Evolutionary conservation across 1,140 invertebrate species (phyloP).

Genomic region (Tribolium madens): DNA sequence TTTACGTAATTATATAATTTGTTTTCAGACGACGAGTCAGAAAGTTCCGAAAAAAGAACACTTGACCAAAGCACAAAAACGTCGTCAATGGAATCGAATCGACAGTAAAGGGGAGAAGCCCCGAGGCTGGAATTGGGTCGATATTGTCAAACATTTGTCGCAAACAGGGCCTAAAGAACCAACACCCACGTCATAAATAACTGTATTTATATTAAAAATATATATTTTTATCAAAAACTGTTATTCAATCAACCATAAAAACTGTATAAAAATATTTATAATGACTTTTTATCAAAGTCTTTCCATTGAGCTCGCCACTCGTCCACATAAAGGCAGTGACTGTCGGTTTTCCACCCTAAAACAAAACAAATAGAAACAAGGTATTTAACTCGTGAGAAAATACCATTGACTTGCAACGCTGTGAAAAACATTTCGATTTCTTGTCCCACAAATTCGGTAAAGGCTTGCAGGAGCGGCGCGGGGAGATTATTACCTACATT

Average conservation of each 20-base stretch:
- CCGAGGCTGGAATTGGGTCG: constrained; percentile 94
- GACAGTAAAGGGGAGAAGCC: constrained; percentile 87
- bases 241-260: constrained; percentile 24
- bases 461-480: constrained; percentile 63
- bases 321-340: constrained; percentile 68
- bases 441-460: constrained; percentile 64
- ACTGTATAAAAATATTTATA: constrained; percentile 25
- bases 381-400: no score
- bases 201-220: constrained; percentile 41
- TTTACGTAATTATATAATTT: not conserved
- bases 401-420: constrained; percentile 68
- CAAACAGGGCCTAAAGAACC: constrained; percentile 78
- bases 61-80: constrained; percentile 92
- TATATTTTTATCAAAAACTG: constrained; percentile 32
- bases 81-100: constrained; percentile 85
- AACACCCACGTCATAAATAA: constrained; percentile 59
- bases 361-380: constrained; percentile 52
- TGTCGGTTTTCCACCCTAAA: constrained; percentile 69
- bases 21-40: constrained; percentile 57
- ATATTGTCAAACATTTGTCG: constrained; percentile 94
- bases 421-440: constrained; percentile 62
- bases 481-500: constrained; percentile 63
- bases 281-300: constrained; percentile 44
- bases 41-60: constrained; percentile 82
- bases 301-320: constrained; percentile 64